Percentiles rank a stretch among this genome's conserved stretches.
Evolutionary conservation across 2,797 vertebrate species (phyloP).

Genomic region (Mormyrops boulengeri): DNA sequence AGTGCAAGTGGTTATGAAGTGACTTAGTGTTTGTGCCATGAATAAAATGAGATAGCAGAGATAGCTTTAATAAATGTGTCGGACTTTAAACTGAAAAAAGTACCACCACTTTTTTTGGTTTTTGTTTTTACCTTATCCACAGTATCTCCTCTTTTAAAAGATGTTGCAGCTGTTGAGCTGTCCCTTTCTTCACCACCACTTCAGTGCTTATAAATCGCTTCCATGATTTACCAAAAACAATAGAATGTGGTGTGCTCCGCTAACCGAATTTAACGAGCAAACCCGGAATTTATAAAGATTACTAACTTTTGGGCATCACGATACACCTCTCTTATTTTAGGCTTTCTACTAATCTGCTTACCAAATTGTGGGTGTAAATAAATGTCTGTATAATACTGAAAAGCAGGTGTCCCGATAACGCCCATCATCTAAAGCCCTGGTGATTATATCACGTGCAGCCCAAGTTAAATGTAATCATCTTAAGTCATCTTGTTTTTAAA

Average conservation of each 20-base stretch:
- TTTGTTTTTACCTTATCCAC: not conserved
- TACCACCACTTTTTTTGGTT: not conserved
- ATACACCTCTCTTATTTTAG: not conserved
- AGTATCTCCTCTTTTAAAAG: not conserved
- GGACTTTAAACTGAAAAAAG: not conserved
- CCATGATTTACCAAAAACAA: not conserved
- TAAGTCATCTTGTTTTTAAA: not conserved
- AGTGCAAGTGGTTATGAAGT: too few relatives aligned
- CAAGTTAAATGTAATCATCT: not conserved
- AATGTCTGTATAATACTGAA: not conserved
- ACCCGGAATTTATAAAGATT: not conserved
- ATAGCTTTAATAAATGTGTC: not conserved
- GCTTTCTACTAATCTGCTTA: not conserved
- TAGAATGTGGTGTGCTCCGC: not conserved
- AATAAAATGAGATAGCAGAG: too few relatives aligned
- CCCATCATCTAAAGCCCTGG: not conserved
- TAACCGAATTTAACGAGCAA: not conserved
- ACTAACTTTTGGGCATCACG: not conserved
- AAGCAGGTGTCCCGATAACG: not conserved
- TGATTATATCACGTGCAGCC: not conserved
- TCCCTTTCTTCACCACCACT: not conserved
- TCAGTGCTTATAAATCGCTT: not conserved
- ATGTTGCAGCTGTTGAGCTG: not conserved
- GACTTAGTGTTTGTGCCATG: too few relatives aligned
- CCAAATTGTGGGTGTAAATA: not conserved